Evolutionary conservation across 2,888 invertebrate species (phyloP).

Genomic region (Drosophila helvetica): DNA sequence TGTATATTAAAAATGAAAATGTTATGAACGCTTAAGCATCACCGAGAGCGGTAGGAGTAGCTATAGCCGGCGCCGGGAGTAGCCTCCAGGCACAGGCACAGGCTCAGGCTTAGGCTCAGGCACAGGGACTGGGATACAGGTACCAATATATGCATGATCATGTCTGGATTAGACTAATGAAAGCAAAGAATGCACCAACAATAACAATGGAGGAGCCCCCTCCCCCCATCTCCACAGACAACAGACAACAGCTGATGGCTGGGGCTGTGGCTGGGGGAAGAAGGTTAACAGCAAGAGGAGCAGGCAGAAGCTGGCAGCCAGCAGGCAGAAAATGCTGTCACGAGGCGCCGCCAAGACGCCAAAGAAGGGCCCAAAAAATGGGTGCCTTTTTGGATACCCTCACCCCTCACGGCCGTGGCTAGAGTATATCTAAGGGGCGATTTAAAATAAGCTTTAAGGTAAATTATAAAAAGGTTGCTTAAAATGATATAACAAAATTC

Average conservation of each 20-base stretch:
- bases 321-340: slow-evolving; percentile 42
- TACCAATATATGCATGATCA: slow-evolving; percentile 74
- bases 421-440: too few relatives aligned
- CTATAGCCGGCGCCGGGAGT: neutral
- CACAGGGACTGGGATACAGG: neutral
- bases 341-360: slow-evolving; percentile 50
- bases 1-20: slow-evolving; percentile 55
- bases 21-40: slow-evolving; percentile 21
- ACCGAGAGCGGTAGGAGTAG: neutral
- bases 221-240: neutral
- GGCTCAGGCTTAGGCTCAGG: neutral
- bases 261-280: slow-evolving; percentile 3
- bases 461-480: too few relatives aligned
- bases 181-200: slow-evolving; percentile 50
- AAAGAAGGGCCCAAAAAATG: too few relatives aligned
- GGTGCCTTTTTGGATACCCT: too few relatives aligned
- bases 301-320: too few relatives aligned
- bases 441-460: too few relatives aligned
- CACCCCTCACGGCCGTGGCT: too few relatives aligned
- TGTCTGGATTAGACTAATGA: slow-evolving; percentile 81
- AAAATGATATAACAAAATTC: too few relatives aligned
- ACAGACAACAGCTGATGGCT: slow-evolving; percentile 52
- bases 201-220: slow-evolving; percentile 4
- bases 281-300: slow-evolving; percentile 42
- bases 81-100: neutral